Percentiles rank a stretch among this genome's conserved stretches.
phyloP scores from a whole-genome alignment of 1,140 invertebrate genomes.

The Ips nitidus region DNA sequence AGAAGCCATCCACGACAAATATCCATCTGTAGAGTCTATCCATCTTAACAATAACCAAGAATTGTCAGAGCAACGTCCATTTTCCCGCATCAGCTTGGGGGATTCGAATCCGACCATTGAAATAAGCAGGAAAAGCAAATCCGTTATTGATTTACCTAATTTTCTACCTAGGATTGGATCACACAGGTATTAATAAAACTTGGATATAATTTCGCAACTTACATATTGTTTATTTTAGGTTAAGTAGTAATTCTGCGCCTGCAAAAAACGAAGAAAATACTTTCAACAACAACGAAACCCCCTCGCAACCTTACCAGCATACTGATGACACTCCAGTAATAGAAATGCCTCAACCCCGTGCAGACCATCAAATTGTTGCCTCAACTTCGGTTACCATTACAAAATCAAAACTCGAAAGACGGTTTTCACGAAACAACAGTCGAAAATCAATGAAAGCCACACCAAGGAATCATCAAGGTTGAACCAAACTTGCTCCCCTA shows the following conservation, averaged over 20 bases:
- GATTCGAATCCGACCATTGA: slow-evolving; percentile 9
- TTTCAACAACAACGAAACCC: slow-evolving; percentile 10
- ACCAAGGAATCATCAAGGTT: slow-evolving; percentile 21
- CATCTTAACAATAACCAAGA: slow-evolving; percentile 19
- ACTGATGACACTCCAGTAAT: neutral
- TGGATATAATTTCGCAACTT: too few species aligned
- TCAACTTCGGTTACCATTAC: neutral
- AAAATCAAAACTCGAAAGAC: slow-evolving; percentile 30
- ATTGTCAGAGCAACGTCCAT: neutral
- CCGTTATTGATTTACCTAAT: slow-evolving; percentile 36
- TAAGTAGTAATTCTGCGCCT: slow-evolving; percentile 46
- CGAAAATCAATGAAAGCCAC: slow-evolving; percentile 32
- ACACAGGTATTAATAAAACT: slow-evolving; percentile 4
- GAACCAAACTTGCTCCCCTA: neutral
- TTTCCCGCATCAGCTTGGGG: neutral
- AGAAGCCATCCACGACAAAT: slow-evolving; percentile 26
- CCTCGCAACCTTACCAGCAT: neutral
- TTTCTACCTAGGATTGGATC: slow-evolving; percentile 39
- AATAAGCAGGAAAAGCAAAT: slow-evolving; percentile 35
- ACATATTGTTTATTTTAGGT: slow-evolving; percentile 23
- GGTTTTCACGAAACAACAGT: slow-evolving; percentile 30
- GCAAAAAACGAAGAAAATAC: slow-evolving; percentile 37
- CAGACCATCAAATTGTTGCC: neutral
- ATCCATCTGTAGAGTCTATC: slow-evolving; percentile 23
- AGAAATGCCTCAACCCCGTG: neutral